Percentiles rank a stretch among this genome's conserved stretches.
These are phyloP conservation scores for Spilosoma lubricipeda DNA, from an alignment of 2,888 invertebrate genomes.

Conservation along the genomic window DNA sequence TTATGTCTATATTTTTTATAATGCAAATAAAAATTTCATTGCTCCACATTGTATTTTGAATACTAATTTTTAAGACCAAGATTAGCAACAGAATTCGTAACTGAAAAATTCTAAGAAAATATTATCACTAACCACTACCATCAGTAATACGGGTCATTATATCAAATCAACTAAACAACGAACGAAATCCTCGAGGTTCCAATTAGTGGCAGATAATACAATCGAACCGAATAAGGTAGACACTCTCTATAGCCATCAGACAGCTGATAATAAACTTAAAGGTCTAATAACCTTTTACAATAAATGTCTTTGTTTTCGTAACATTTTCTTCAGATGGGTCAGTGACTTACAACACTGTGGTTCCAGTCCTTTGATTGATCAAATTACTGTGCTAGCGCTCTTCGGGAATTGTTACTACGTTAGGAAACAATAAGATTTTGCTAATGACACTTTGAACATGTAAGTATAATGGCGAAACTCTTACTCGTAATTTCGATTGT, in stretches of 20 bases:
- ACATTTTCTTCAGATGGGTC: neutral
- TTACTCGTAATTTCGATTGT: neutral
- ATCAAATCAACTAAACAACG: neutral
- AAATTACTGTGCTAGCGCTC: neutral
- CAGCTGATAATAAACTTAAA: slow-evolving; percentile 1
- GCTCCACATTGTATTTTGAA: too few species aligned
- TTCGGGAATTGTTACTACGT: neutral
- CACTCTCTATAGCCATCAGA: neutral
- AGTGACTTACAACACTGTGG: neutral
- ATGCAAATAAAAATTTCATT: too few species aligned
- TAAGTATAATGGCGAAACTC: neutral
- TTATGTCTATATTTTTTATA: too few species aligned
- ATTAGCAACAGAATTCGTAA: neutral
- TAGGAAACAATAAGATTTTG: neutral
- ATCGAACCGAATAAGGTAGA: neutral
- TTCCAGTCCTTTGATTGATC: neutral
- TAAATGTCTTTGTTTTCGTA: neutral
- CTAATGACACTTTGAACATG: neutral
- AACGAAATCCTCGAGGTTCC: neutral
- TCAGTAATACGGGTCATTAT: neutral
- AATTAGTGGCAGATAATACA: neutral
- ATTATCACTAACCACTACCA: neutral
- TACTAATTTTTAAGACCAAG: too few species aligned
- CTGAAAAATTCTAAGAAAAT: neutral
- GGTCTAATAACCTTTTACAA: slow-evolving; percentile 7